phyloP scores from a whole-genome alignment of 2,888 invertebrate species.

The Pterobdella sp. region DNA sequence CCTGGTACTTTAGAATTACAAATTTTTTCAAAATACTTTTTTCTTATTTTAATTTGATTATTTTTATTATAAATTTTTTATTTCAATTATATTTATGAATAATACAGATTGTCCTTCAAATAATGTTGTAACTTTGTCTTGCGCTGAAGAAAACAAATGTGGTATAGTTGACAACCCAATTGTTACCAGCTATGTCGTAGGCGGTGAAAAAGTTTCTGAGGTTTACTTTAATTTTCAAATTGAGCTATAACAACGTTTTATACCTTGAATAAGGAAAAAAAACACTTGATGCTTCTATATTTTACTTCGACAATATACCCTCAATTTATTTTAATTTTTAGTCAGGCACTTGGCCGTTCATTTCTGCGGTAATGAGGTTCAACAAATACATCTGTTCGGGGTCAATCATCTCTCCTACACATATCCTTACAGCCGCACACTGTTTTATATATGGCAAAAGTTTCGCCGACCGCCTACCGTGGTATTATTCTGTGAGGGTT shows the following conservation, averaged over 20 bases:
- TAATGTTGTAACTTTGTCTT: neutral
- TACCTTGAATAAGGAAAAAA: too few species aligned
- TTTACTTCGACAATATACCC: neutral
- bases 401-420: constrained; percentile 31
- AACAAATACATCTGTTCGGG: constrained; percentile 36
- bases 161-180: neutral
- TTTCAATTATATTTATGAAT: neutral
- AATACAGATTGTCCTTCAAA: neutral
- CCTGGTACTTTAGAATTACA: neutral
- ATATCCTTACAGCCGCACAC: constrained; percentile 38
- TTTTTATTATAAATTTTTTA: neutral
- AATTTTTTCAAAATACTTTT: neutral
- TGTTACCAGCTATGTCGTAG: too few species aligned
- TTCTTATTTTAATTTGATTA: neutral
- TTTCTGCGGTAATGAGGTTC: constrained; percentile 34
- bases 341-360: constrained; percentile 38
- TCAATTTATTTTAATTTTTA: neutral
- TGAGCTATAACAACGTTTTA: too few species aligned
- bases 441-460: constrained; percentile 35
- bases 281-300: neutral
- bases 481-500: constrained; percentile 25
- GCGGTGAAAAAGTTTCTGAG: too few species aligned
- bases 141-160: neutral
- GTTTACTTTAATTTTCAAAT: too few species aligned
- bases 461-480: constrained; percentile 11